Percentiles rank a stretch among this genome's conserved stretches.
These are phyloP conservation scores for Scaptomyza reducta DNA, from an alignment of 2,888 invertebrate genomes.

Conservation along the genomic window DNA sequence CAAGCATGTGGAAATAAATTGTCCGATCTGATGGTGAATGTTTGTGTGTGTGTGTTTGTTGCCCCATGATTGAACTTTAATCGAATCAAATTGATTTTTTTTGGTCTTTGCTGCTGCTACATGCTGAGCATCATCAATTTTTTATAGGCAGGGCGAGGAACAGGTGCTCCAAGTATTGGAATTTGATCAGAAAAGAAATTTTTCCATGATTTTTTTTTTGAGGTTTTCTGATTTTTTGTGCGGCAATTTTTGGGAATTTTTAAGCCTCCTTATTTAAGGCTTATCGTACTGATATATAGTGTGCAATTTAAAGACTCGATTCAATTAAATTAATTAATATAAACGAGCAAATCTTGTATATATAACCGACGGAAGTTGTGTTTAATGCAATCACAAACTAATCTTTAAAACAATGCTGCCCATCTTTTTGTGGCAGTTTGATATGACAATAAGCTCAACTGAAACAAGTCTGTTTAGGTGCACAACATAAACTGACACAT, in stretches of 20 bases:
- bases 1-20: conserved; percentile 48
- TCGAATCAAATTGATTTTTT: conserved; percentile 23
- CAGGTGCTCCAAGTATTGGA: conserved; percentile 3
- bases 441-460: conserved; percentile 68
- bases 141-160: conserved; percentile 18
- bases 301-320: background rate
- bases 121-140: conserved; percentile 59
- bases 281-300: too few relatives aligned
- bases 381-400: background rate
- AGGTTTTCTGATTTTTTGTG: background rate
- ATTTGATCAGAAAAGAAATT: background rate
- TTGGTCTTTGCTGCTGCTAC: conserved; percentile 33
- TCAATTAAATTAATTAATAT: background rate
- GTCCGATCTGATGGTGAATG: conserved; percentile 1
- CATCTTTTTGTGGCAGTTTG: conserved; percentile 40
- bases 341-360: background rate
- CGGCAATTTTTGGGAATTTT: too few relatives aligned
- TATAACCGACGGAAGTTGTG: background rate
- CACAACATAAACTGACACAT: conserved; percentile 26
- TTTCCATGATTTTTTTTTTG: background rate
- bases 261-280: too few relatives aligned
- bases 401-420: background rate
- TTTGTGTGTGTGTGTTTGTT: background rate
- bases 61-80: conserved; percentile 8
- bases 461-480: conserved; percentile 42